phyloP scores from a whole-genome alignment of 2,888 invertebrate species.

The Seladonia tumulorum region DNA sequence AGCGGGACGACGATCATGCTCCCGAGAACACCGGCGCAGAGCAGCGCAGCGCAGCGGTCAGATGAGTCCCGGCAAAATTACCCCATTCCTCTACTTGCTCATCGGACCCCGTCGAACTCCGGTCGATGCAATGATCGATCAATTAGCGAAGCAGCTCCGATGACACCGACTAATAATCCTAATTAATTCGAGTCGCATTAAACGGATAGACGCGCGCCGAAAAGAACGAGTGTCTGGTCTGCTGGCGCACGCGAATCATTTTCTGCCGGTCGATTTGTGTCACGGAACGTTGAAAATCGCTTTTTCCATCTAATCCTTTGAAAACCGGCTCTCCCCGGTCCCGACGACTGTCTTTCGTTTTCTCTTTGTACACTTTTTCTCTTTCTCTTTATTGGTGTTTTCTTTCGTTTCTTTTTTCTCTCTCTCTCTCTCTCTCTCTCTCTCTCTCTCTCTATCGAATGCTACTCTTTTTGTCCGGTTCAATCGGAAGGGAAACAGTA shows the following conservation, averaged over 20 bases:
- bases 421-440: too few species aligned
- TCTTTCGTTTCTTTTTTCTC: neutral
- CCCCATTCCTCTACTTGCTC: conserved; percentile 15
- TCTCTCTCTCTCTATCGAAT: neutral
- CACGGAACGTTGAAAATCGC: conserved; percentile 31
- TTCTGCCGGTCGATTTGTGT: neutral
- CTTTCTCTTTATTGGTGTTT: neutral
- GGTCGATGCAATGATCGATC: conserved; percentile 47
- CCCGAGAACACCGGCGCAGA: neutral
- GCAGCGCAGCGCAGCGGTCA: neutral
- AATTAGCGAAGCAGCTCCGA: conserved; percentile 25
- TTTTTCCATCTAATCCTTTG: neutral
- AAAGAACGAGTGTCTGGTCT: neutral
- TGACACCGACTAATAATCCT: conserved; percentile 46
- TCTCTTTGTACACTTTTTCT: neutral
- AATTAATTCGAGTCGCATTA: conserved; percentile 34
- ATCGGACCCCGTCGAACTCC: conserved; percentile 6
- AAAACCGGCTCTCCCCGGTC: conserved; percentile 39
- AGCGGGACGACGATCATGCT: conserved; percentile 45
- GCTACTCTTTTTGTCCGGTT: neutral
- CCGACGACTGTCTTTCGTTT: neutral
- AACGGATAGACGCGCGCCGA: neutral
- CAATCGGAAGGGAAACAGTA: neutral
- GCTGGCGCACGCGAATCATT: neutral
- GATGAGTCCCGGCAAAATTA: conserved; percentile 31